Evolutionary conservation across 2,888 invertebrate species (phyloP), one percentile per base, ranked within the genome.

Genomic region (Erebia aethiops): DNA sequence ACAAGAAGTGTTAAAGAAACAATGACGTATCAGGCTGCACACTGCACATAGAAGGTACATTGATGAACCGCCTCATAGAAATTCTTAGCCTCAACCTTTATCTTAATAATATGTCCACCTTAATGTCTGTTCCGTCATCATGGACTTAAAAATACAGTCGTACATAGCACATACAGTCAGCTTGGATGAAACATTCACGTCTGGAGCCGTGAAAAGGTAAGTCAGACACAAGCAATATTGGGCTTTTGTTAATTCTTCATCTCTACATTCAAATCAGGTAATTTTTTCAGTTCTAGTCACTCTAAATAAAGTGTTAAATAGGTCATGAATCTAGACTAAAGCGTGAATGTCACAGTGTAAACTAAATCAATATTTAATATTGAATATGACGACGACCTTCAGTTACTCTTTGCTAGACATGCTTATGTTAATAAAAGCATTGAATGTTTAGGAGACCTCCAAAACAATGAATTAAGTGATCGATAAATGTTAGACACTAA

Each of bases 401-500:
- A 65, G 10, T 26, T 43, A 46, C 43, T 57, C 63, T n/a, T 60
- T 56, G 61, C 52, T 46, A 54, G 41, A 64, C 26, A 18, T 43
- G 9, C n/a, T 51, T 46, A 18, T 52, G 63, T 58, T 67, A 58
- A 58, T 46, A 54, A 43, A 67, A 16, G n/a, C 13, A 62, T 58
- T 62, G 16, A 64, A 58, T 66, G 63, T 54, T 70, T 54, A 57
- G 1, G 43, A 43, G 18, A 18, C 26, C 9, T 67, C 41, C 14
- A 62, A 65, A 58, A 70, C 67, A 72, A 70, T 67, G 63, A 58
- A 9, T 64, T 64, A 57, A 57, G 18, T 86, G 87, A 89, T 88
- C 87, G 86, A 88, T 88, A 87, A 81, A 76, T 70, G 71, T 73
- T 71, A 62, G 2, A 18, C 26, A 7, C 26, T 52, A 52, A 51